phyloP scores from a whole-genome alignment of 2,888 invertebrate genomes.

The Melitaea athalia region DNA sequence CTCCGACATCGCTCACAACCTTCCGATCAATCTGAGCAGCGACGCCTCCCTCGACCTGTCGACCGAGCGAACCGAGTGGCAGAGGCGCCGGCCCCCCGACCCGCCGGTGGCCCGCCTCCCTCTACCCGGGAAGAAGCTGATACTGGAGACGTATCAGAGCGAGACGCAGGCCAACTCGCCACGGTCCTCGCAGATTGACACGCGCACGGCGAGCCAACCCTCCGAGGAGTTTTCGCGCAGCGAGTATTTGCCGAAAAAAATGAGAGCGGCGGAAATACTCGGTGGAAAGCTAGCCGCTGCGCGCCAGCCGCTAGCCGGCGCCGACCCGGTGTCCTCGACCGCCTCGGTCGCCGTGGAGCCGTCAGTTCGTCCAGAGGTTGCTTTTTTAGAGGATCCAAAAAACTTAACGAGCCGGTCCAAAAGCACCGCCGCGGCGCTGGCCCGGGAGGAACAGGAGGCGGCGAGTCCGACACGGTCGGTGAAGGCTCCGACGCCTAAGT shows the following conservation, averaged over 20 bases:
- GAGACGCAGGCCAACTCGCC: conserved; percentile 63
- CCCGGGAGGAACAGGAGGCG: conserved; percentile 80
- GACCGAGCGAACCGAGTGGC: conserved; percentile 69
- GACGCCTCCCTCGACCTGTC: conserved; percentile 74
- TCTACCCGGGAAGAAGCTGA: conserved; percentile 77
- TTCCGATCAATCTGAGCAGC: conserved; percentile 78
- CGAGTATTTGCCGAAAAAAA: conserved; percentile 78
- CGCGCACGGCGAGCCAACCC: conserved; percentile 43
- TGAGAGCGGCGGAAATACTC: conserved; percentile 77
- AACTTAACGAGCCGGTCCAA: conserved; percentile 81
- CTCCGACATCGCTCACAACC: conserved; percentile 62
- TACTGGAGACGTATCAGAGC: conserved; percentile 77
- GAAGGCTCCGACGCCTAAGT: conserved; percentile 76
- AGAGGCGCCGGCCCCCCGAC: conserved; percentile 68
- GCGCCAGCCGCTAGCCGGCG: conserved; percentile 43
- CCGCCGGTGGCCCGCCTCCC: conserved; percentile 62
- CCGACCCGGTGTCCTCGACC: conserved; percentile 48
- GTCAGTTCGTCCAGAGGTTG: conserved; percentile 62
- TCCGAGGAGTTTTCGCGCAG: conserved; percentile 60
- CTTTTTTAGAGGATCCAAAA: conserved; percentile 82
- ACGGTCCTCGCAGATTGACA: conserved; percentile 49
- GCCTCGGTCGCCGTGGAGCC: conserved; percentile 46
- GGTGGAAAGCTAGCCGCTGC: conserved; percentile 68
- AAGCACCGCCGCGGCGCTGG: conserved; percentile 82
- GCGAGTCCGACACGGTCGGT: conserved; percentile 79